Evolutionary conservation across 2,888 invertebrate genomes (phyloP), one percentile per base, ranked within the genome.

Genomic region (Ryuthela nishihirai): DNA sequence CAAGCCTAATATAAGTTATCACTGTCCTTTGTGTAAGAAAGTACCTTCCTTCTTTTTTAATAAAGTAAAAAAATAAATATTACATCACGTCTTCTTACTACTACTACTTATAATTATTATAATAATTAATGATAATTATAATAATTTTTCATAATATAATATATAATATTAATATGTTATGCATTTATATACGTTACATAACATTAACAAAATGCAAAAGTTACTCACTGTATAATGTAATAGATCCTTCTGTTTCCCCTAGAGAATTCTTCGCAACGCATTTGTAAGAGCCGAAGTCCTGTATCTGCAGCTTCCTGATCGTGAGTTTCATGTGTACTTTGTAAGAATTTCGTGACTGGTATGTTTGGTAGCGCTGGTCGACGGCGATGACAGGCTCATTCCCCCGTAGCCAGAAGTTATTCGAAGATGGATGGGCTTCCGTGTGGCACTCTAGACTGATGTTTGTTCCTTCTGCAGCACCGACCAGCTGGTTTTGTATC

Each of bases 281-380:
- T 41, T 61, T 64, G 58, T 70, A 72, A 9, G 46, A 64, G 17
- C 69, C 91, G 72, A 88, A 90, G 75, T 93, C 92, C 68, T 81
- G 82, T 65, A 81, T 82, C 58, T 86, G 85, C 62, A 91, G 81
- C 68, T 84, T 83, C 68, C 81, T 79, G 68, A 93, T 88, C 55
- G 86, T 84, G 50, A 93, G 79, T 67, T 83, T 83, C 91, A 92
- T 91, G 72, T 89, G 87, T 1, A 86, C 87, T 74, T 89, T 90
- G 74, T 91, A 91, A 4, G 58, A 39, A 23, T 65, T 64, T 29
- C 64, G 59, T 2, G 42, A n/a, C 17, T 59, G 40, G 17, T 54
- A 40, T 1, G 67, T 55, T 12, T 64, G 58, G 74, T 90, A 91
- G 74, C 91, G 90, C 52, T 78, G 74, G 34, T 49, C 84, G 38